A percentile compares a stretch with the other conserved stretches of the same genome.
These are phyloP conservation scores for Luscinia luscinia DNA, from an alignment of 2,797 vertebrate species.

Conservation along the genomic window DNA sequence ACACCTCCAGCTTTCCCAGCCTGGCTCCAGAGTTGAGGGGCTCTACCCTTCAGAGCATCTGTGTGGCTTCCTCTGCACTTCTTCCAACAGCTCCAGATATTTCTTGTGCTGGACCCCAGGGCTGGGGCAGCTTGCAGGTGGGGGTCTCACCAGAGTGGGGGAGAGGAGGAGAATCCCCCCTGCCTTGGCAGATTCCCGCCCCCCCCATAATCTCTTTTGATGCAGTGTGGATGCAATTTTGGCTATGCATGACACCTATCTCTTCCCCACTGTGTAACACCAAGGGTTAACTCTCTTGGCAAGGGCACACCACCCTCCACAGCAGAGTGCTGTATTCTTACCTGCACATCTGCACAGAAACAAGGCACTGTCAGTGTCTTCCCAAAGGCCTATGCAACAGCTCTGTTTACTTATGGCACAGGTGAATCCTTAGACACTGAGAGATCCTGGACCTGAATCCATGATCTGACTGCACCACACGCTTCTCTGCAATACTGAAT, in stretches of 20 bases:
- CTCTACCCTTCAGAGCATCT: neutral
- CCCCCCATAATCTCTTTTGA: neutral
- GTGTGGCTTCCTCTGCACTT: neutral
- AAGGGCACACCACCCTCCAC: neutral
- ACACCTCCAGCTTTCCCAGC: neutral
- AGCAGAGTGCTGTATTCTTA: neutral
- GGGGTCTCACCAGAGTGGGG: neutral
- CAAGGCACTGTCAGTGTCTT: neutral
- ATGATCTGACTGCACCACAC: neutral
- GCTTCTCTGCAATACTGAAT: neutral
- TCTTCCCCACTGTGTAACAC: neutral
- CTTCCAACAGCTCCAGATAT: neutral
- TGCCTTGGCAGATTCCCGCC: no score
- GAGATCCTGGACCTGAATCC: neutral
- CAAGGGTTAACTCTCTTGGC: neutral
- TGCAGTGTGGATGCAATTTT: neutral
- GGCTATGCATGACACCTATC: neutral
- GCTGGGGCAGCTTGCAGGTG: neutral
- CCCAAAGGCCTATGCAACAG: neutral
- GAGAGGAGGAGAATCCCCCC: neutral
- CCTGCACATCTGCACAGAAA: neutral
- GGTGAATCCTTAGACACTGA: neutral
- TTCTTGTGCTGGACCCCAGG: neutral
- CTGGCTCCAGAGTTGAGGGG: neutral
- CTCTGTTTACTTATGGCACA: neutral